Evolutionary conservation across 2,888 invertebrate genomes (phyloP).

Genomic region (Synanthedon tipuliformis): DNA sequence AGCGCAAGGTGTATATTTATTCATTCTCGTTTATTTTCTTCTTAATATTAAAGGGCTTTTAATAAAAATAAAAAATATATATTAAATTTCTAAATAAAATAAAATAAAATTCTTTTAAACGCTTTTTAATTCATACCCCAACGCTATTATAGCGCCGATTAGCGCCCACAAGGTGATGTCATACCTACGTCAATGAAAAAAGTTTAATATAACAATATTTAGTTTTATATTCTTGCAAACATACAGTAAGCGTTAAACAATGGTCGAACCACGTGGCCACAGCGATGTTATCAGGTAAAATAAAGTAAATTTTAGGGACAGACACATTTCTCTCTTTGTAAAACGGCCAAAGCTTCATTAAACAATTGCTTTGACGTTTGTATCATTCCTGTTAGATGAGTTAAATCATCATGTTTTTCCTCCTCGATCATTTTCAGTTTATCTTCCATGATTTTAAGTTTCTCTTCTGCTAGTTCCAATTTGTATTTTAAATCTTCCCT

Average conservation of each 20-base stretch:
- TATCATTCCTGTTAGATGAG: slow-evolving; percentile 66
- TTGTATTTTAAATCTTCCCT: slow-evolving; percentile 54
- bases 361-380: slow-evolving; percentile 69
- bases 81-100: no score
- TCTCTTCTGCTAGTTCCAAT: slow-evolving; percentile 75
- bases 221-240: slow-evolving; percentile 5
- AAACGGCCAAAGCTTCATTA: slow-evolving; percentile 59
- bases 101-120: no score
- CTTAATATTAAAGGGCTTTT: no score
- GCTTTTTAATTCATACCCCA: no score
- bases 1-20: no score
- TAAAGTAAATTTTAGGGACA: slow-evolving; percentile 28
- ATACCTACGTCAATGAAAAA: no score
- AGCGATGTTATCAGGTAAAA: neutral
- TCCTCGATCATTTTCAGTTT: slow-evolving; percentile 73
- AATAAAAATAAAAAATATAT: no score
- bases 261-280: no score
- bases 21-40: no score
- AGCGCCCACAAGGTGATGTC: no score
- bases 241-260: slow-evolving; percentile 1
- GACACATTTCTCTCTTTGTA: slow-evolving; percentile 53
- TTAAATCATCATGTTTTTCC: slow-evolving; percentile 72
- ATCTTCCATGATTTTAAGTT: slow-evolving; percentile 73
- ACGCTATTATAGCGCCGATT: no score
- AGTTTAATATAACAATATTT: slow-evolving; percentile 2